Base-by-base conservation (phyloP, 2,888 invertebrate species). In the Hypercompe scribonia region DNA sequence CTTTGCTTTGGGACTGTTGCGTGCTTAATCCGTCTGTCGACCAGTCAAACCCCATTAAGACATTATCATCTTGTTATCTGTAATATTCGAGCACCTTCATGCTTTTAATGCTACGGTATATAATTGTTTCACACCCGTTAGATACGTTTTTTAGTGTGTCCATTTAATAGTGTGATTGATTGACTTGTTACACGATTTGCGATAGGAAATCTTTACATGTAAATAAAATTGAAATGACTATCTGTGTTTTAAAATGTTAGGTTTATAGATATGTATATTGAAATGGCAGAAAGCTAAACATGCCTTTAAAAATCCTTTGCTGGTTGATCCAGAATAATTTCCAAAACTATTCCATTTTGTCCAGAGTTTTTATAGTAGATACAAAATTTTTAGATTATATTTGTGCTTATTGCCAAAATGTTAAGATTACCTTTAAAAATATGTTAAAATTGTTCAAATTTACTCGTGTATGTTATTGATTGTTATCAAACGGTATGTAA, bases 21-120 rank as follows among this genome's bases (percentile, higher is more conserved):
- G 76, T 78, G 81, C 78, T 78, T 74, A 84, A 81, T 83, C 70
- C 68, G 72, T 76, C 79, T 74, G 79, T 81, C 85, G 77, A 76
- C 84, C 78, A 81, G 73, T 74, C 76, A 54, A 80, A 83, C 81
- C 80, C 86, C 86, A 90, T 91, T 91, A 86, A 86, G 89, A 89
- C 89, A 83, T 88, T 91, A 89, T 90, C 90, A 75, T 82, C 75
- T 85, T 79, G 72, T 86, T 89, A 89, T 88, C 88, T 86, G 73
- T 78, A 72, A 81, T 83, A 86, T 86, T 85, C 80, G 82, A 86
- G 83, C 85, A 86, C 84, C 82, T 86, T 83, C 78, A 81, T 78
- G 83, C 80, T 82, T 82, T 86, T 82, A 85, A 86, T 78, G 81
- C 78, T 82, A 82, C 81, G 78, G 81, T 80, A 75, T 58, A 54